Base-by-base conservation (phyloP, 1,140 invertebrate species). In the Lethocerus indicus region DNA sequence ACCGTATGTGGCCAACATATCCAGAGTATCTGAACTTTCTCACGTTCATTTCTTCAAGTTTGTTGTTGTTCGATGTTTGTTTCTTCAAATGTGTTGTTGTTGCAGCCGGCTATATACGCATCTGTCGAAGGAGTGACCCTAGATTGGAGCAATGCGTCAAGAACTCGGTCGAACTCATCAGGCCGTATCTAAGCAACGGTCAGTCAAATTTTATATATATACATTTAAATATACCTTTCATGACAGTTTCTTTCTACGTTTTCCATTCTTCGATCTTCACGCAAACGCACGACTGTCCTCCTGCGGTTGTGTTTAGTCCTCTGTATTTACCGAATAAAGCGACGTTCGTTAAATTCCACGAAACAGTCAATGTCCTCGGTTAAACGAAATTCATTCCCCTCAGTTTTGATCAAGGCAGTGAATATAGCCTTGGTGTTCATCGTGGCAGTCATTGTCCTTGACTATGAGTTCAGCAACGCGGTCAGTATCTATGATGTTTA, bases 101-200 rank as follows among this genome's bases (percentile, higher is more conserved):
- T 54, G 21, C 49, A 66, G 63, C 63, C n/a, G 28, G 56, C 18
- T 51, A 68, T 52, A 63, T 81, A 26, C 67, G 76, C 39, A 55
- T 76, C 7, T 83, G 80, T 55, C 71, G 74, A 45, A 67, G 72
- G 0, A 71, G 68, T 39, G 72, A 79, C 57, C 70, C 70, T 0
- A 66, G 77, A 1, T 57, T 81, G 0, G 64, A 73, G 48, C 57
- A 67, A 0, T 83, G 80, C 54, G 65, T 76, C 0, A 57, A 59
- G 23, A 61, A 74, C 2, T 52, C 54, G 1, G 51, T 55, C 1
- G 47, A 55, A 37, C n/a, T 37, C 20, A 43, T 55, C 14, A 48
- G 36, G 37, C 54, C 54, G 5, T 47, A 53, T 44, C 29, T 55
- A 14, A 35, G 25, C 20, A 32, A 35, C 49, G 54, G 54, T 55